Evolutionary conservation across 37 sponge, comb jelly and placozoan genomes (phyloP), one percentile per base, ranked within the genome.

Genomic region (Cladorhizidae sp.): DNA sequence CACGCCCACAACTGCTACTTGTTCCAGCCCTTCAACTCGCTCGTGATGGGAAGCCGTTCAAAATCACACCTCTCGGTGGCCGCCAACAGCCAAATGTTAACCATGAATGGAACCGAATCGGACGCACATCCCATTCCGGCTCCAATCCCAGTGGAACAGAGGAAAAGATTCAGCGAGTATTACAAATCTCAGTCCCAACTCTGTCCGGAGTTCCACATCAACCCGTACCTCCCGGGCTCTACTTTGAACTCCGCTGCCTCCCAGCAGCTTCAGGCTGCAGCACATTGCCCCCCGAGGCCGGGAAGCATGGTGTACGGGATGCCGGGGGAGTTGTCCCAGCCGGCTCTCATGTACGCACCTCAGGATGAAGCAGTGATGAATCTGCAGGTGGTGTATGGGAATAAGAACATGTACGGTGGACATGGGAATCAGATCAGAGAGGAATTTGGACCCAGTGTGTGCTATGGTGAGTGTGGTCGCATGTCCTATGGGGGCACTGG

Each of bases 111-210:
- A 3, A 31, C 11, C 33, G 7, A 35, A 29, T 3, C 3, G 11
- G 67, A 17, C 32, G 35, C 11, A 9, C 35, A 15, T 12, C 31
- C 32, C 35, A 25, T 25, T 21, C 3, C 14, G 26, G 20, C 18
- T 21, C 26, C 59, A 18, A 58, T 6, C 3, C n/a, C n/a, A n/a
- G 8, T 21, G 59, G 36, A 35, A 33, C 33, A 11, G 2, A 29
- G 35, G 11, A 25, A 32, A 7, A 32, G 36, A 29, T 32, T 32
- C 31, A 3, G 36, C 67, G 8, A 2, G 2, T 12, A 65, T 2
- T 65, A 65, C 12, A 32, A 11, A 7, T 65, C 67, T 31, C 67
- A 65, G 32, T 65, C 67, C 3, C 67, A 65, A 33, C 67, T 65
- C 17, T 25, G 2, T 7, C 67, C 67, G 2, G 67, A 65, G 36